These are phyloP conservation scores for Sweltsa coloradensis DNA, from an alignment of 1,140 invertebrate species.

Conservation along the genomic window DNA sequence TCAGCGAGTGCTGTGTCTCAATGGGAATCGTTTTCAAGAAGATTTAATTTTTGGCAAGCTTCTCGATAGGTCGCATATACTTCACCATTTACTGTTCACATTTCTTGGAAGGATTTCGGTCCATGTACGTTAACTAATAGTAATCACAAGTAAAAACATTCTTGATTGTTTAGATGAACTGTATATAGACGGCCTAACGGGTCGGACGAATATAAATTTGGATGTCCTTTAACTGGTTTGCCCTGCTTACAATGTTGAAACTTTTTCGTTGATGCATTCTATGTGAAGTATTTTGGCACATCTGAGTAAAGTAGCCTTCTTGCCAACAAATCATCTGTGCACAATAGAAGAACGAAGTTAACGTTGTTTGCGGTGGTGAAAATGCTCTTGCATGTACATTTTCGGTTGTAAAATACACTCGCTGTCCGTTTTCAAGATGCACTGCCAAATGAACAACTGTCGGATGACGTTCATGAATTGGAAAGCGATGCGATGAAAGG, in stretches of 20 bases:
- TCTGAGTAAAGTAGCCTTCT: slow-evolving; percentile 27
- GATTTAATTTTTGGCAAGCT: slow-evolving; percentile 24
- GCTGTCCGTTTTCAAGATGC: slow-evolving; percentile 23
- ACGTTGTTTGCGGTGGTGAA: slow-evolving; percentile 19
- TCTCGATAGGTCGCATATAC: slow-evolving; percentile 29
- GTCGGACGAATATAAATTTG: slow-evolving; percentile 21
- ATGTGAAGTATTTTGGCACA: slow-evolving; percentile 28
- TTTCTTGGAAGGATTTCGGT: slow-evolving; percentile 27
- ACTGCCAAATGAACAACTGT: slow-evolving; percentile 14
- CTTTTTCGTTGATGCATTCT: slow-evolving; percentile 21
- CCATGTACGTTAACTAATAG: slow-evolving; percentile 28
- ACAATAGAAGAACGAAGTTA: slow-evolving; percentile 26
- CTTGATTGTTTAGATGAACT: slow-evolving; percentile 24
- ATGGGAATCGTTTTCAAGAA: slow-evolving; percentile 29
- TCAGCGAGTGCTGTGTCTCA: slow-evolving; percentile 26
- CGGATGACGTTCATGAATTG: slow-evolving; percentile 7
- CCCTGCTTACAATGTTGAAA: slow-evolving; percentile 19
- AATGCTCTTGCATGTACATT: slow-evolving; percentile 15
- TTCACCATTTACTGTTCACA: slow-evolving; percentile 27
- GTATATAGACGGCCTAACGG: slow-evolving; percentile 29
- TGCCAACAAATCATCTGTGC: slow-evolving; percentile 24
- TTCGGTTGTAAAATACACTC: slow-evolving; percentile 22
- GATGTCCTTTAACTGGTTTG: slow-evolving; percentile 18
- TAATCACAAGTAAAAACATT: slow-evolving; percentile 28
- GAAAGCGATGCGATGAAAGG: too few species aligned